phyloP scores from a whole-genome alignment of 2,113 vertebrate genomes.

The Atrichornis clamosus region DNA sequence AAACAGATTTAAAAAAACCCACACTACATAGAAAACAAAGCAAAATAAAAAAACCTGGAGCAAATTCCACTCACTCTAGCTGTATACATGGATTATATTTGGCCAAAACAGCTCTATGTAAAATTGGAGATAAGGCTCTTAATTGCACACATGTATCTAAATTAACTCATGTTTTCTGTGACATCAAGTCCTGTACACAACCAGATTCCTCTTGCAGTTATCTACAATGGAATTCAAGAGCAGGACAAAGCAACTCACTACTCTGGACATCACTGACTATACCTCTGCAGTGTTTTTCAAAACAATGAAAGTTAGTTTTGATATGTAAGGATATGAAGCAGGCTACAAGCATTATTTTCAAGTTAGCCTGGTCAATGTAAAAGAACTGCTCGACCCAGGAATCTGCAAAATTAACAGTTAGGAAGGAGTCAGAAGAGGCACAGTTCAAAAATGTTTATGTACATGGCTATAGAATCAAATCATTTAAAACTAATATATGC shows the following conservation, averaged over 20 bases:
- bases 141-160: neutral
- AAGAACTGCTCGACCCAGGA: neutral
- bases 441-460: neutral
- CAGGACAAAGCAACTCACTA: neutral
- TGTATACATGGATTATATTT: neutral
- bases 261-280: neutral
- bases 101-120: neutral
- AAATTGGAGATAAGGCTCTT: neutral
- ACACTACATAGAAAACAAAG: neutral
- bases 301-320: neutral
- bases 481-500: neutral
- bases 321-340: neutral
- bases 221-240: neutral
- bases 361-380: neutral
- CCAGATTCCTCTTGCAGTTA: neutral
- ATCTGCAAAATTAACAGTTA: neutral
- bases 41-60: neutral
- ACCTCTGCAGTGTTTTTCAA: neutral
- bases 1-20: neutral
- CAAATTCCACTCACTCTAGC: neutral
- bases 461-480: neutral
- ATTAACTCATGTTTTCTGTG: neutral
- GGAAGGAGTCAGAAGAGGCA: neutral
- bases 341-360: neutral
- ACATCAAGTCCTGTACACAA: neutral